These are phyloP conservation scores for Rhagophthalmus giganteus DNA, from an alignment of 2,888 invertebrate species.

Conservation along the genomic window DNA sequence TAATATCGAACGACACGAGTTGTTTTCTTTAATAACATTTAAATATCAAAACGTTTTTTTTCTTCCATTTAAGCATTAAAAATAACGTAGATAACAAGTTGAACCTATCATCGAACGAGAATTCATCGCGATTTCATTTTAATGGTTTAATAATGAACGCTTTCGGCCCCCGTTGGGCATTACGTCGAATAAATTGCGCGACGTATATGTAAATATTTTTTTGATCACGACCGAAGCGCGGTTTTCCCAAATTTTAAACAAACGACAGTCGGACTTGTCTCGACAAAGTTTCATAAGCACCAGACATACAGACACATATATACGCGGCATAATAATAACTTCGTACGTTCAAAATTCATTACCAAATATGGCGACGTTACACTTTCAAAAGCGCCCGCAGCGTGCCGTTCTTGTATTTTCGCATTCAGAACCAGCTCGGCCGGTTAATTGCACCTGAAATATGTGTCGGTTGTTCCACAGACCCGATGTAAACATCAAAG, in stretches of 20 bases:
- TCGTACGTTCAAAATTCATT: conserved; percentile 18
- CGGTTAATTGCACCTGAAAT: conserved; percentile 34
- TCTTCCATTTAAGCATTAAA: too few relatives aligned
- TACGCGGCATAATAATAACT: conserved; percentile 11
- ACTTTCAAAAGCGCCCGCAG: conserved; percentile 35
- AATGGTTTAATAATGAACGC: background rate
- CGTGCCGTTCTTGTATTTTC: conserved; percentile 24
- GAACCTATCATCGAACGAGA: too few relatives aligned
- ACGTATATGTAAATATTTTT: too few relatives aligned
- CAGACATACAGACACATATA: conserved; percentile 27
- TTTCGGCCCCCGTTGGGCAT: background rate
- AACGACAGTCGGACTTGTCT: background rate
- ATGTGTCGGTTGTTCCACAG: conserved; percentile 30
- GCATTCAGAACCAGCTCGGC: conserved; percentile 34
- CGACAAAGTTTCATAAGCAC: background rate
- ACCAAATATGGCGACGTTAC: conserved; percentile 36
- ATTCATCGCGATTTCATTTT: background rate
- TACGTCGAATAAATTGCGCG: too few relatives aligned
- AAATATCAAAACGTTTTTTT: background rate
- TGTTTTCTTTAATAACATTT: background rate
- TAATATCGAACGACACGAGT: background rate
- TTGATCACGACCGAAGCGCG: background rate
- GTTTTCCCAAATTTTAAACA: background rate
- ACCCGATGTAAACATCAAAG: conserved; percentile 29
- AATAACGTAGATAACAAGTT: too few relatives aligned